Conservation (phyloP, 2,797 vertebrate species). For the Buphagus erythrorhynchus region DNA sequence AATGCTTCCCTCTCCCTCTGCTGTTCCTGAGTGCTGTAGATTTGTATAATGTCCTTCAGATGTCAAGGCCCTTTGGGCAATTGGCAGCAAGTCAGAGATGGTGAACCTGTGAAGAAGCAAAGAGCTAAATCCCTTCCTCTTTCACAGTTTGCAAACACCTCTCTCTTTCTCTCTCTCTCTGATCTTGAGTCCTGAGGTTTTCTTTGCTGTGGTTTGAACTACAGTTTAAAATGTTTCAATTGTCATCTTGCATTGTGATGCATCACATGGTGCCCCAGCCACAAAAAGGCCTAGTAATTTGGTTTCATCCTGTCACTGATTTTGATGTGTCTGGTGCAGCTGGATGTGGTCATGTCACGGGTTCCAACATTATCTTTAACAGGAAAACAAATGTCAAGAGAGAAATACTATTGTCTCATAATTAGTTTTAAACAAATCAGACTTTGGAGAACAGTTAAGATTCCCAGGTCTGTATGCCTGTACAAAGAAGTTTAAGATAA, state of each 20-base stretch:
- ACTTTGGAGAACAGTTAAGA: background rate
- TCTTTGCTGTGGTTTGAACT: conserved; percentile 73
- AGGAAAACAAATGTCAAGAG: conserved; percentile 70
- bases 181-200: conserved; percentile 71
- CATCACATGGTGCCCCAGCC: conserved; percentile 70
- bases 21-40: background rate
- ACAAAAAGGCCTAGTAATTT: conserved; percentile 71
- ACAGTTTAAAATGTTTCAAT: conserved; percentile 70
- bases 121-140: conserved; percentile 59
- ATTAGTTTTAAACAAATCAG: conserved; percentile 61
- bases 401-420: conserved; percentile 62
- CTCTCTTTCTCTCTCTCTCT: conserved; percentile 62
- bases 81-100: conserved; percentile 49
- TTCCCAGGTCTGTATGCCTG: conserved; percentile 40
- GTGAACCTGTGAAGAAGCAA: conserved; percentile 55
- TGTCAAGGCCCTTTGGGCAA: conserved; percentile 50
- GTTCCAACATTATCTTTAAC: conserved; percentile 73
- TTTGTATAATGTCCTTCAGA: conserved; percentile 62
- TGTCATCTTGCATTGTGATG: conserved; percentile 72
- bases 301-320: conserved; percentile 73
- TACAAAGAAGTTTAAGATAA: background rate
- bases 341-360: conserved; percentile 71
- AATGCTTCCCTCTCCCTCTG: background rate
- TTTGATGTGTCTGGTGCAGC: conserved; percentile 72
- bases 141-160: conserved; percentile 68